Percentiles rank a stretch among this genome's conserved stretches.
phyloP scores from a whole-genome alignment of 1,140 invertebrate genomes.

The Euura lappo region DNA sequence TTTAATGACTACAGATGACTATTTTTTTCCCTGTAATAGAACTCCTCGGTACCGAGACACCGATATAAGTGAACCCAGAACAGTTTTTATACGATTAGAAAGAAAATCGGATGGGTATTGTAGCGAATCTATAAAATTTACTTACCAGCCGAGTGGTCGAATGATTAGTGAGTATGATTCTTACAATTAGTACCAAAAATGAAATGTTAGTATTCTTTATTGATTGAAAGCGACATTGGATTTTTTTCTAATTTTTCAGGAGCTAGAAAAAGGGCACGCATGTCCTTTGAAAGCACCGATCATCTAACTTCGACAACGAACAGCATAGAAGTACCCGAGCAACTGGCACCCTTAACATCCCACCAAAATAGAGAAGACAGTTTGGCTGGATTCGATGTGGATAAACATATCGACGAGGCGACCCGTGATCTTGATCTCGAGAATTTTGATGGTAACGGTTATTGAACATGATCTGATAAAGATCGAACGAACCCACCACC shows the following conservation, averaged over 20 bases:
- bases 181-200: neutral
- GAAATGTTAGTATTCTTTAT: slow-evolving; percentile 24
- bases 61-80: slow-evolving; percentile 68
- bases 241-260: slow-evolving; percentile 8
- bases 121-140: slow-evolving; percentile 72
- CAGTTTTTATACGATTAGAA: slow-evolving; percentile 79
- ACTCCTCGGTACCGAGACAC: slow-evolving; percentile 77
- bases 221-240: slow-evolving; percentile 6
- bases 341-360: too few species aligned
- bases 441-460: too few species aligned
- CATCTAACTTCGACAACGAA: too few species aligned
- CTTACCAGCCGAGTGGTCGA: slow-evolving; percentile 65
- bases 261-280: slow-evolving; percentile 56
- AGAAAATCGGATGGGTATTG: slow-evolving; percentile 77
- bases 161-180: slow-evolving; percentile 53
- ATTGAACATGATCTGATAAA: too few species aligned
- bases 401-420: too few species aligned
- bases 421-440: too few species aligned
- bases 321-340: too few species aligned
- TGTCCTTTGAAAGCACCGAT: slow-evolving; percentile 42
- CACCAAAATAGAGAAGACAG: too few species aligned
- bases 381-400: too few species aligned
- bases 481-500: too few species aligned
- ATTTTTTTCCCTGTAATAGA: slow-evolving; percentile 47
- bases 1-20: slow-evolving; percentile 39